A percentile compares a stretch with the other conserved stretches of the same genome.
These are phyloP conservation scores for Mesaphorura yosii DNA, from an alignment of 1,140 invertebrate genomes.

Conservation along the genomic window DNA sequence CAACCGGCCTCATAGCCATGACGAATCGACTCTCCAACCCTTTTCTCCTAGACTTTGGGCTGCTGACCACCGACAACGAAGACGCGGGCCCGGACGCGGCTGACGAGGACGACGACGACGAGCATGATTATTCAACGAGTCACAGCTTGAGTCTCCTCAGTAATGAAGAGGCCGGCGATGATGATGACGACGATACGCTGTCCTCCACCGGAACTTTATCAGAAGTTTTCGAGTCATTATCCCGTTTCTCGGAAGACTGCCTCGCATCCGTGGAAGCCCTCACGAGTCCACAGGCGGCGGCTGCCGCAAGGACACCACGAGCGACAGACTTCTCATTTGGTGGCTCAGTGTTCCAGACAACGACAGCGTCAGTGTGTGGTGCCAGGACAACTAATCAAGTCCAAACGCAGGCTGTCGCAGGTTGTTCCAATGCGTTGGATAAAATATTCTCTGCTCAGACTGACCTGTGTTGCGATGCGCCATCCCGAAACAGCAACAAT, in stretches of 20 bases:
- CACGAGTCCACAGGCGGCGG: neutral
- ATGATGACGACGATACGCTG: constrained; percentile 12
- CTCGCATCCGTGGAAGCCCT: constrained; percentile 23
- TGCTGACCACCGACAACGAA: neutral
- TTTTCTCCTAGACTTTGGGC: constrained; percentile 12
- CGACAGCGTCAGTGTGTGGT: neutral
- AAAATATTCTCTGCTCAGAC: no score
- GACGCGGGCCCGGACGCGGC: neutral
- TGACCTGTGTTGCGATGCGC: no score
- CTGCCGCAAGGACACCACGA: neutral
- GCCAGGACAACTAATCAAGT: no score
- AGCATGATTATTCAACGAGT: constrained; percentile 15
- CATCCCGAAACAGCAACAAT: no score
- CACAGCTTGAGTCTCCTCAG: constrained; percentile 18
- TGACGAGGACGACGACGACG: constrained; percentile 8
- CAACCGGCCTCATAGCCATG: neutral
- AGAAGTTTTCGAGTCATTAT: constrained; percentile 25
- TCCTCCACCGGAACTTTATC: constrained; percentile 19
- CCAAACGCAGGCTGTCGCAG: no score
- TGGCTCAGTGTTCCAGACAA: neutral
- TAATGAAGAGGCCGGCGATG: constrained; percentile 22
- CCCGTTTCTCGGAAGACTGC: constrained; percentile 25
- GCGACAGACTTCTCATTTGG: neutral
- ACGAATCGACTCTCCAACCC: constrained; percentile 22
- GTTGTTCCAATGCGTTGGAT: no score